Conservation (phyloP, 1,140 invertebrate species). For the Euwallacea fornicatus region DNA sequence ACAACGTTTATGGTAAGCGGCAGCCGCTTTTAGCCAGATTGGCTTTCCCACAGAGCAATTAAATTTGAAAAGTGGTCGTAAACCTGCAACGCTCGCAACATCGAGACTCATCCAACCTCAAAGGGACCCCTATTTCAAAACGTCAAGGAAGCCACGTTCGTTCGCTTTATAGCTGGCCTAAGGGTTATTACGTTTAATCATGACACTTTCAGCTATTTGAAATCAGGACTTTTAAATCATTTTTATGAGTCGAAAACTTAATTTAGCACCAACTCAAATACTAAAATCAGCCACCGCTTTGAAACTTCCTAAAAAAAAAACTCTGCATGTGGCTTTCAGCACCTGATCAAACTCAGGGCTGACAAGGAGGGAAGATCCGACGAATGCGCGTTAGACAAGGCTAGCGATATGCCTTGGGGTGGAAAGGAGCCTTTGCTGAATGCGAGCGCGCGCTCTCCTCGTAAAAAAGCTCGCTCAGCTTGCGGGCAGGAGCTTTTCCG, state of each 20-base stretch:
- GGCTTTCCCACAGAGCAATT: conserved; percentile 1
- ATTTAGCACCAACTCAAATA: too few species aligned
- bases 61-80: conserved; percentile 4
- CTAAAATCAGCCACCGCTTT: too few species aligned
- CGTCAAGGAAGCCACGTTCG: neutral
- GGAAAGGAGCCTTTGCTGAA: neutral
- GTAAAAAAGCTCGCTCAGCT: conserved; percentile 22
- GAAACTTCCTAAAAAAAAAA: too few species aligned
- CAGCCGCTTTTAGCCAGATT: conserved; percentile 10
- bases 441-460: conserved; percentile 4
- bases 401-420: neutral
- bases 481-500: conserved; percentile 23
- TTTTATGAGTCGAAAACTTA: too few species aligned
- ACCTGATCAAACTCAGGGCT: too few species aligned
- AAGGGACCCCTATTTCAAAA: neutral
- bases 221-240: too few species aligned
- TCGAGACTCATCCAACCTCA: too few species aligned
- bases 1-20: neutral
- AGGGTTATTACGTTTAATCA: too few species aligned
- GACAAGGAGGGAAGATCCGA: too few species aligned
- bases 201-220: too few species aligned
- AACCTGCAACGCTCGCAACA: neutral
- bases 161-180: too few species aligned
- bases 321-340: too few species aligned
- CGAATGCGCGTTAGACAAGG: neutral